Base-by-base conservation (phyloP, 2,797 vertebrate genomes). In the Hydrophis major region DNA sequence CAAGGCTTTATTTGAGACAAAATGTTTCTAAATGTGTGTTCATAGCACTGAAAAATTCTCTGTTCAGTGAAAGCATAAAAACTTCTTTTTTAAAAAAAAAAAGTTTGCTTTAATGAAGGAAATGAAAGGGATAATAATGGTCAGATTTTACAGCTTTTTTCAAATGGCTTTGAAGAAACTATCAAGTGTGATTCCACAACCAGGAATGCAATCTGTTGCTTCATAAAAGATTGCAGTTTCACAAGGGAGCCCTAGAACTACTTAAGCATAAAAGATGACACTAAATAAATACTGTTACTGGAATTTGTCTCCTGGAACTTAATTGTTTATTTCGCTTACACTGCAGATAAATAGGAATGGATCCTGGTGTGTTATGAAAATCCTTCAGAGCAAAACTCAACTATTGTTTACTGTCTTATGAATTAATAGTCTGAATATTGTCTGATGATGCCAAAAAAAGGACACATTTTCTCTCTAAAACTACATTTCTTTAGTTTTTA, bases 181-280 rank as follows among this genome's bases (percentile, higher is more conserved):
- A 61, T 63, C 92, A 86, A 95, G 92, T 53, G 11, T 28, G 90
- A 94, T 94, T 96, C 90, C 57, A 96, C 53, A 69, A 94, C 69
- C 69, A 91, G 93, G 91, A 91, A 96, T 96, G 86, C 89, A 95
- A 96, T 96, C 88, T 95, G 94, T 90, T 95, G 92, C 92, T 96
- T 96, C 60, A 94, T 93, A 94, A 96, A 96, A 14, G 63, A 90
- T 69, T 95, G 63, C 93, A 90, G 12, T 90, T 90, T 66, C 93
- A 94, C 88, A 91, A 94, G 95, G 95, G 93, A 96, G 74, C 25
- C 89, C 74, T 94, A 93, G 93, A 95, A 93, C 93, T 92, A 90
- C 94, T 96, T 95, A 74, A 89, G 91, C 1, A 11, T 95, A 93
- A 96, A 97, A 95, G 87, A 95, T 94, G 95, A 92, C 89, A 95